A percentile compares a stretch with the other conserved stretches of the same genome.
phyloP scores from a whole-genome alignment of 2,888 invertebrate genomes.

The Nephrotoma guestfalica region DNA sequence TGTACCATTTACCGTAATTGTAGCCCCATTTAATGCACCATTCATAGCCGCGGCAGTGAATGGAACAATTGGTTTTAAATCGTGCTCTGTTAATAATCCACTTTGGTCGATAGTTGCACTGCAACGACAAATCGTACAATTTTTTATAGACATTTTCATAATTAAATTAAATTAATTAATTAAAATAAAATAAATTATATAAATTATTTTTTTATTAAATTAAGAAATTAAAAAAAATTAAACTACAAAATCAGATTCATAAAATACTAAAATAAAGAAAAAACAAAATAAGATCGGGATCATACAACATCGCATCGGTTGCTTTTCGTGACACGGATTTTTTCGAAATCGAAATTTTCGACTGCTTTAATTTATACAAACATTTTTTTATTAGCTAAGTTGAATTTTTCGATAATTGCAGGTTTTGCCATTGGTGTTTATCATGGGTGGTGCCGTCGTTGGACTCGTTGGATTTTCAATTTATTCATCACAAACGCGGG shows the following conservation, averaged over 20 bases:
- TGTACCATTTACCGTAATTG: slow-evolving; percentile 14
- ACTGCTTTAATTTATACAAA: not conserved
- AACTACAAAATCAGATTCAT: not conserved
- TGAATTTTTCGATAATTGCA: slow-evolving; percentile 19
- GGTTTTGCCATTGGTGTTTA: slow-evolving; percentile 18
- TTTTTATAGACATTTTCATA: slow-evolving; percentile 6
- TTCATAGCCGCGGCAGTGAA: slow-evolving; percentile 10
- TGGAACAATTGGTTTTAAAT: slow-evolving; percentile 29
- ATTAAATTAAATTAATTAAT: not conserved
- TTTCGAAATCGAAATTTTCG: not conserved
- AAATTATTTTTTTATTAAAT: not conserved
- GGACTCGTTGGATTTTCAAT: slow-evolving; percentile 18
- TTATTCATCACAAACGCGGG: slow-evolving; percentile 20
- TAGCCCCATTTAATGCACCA: slow-evolving; percentile 12
- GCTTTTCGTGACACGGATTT: not conserved
- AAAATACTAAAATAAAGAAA: not conserved
- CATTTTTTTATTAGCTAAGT: not conserved
- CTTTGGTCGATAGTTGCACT: slow-evolving; percentile 27
- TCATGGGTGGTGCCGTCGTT: slow-evolving; percentile 16
- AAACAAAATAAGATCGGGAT: not conserved
- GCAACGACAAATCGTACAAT: not conserved
- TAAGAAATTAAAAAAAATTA: not conserved
- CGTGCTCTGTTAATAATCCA: slow-evolving; percentile 27
- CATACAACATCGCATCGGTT: not conserved
- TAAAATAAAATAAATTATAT: slow-evolving; percentile 4